Conservation (phyloP, 1,140 invertebrate species). For the Drosophila ogumai region DNA sequence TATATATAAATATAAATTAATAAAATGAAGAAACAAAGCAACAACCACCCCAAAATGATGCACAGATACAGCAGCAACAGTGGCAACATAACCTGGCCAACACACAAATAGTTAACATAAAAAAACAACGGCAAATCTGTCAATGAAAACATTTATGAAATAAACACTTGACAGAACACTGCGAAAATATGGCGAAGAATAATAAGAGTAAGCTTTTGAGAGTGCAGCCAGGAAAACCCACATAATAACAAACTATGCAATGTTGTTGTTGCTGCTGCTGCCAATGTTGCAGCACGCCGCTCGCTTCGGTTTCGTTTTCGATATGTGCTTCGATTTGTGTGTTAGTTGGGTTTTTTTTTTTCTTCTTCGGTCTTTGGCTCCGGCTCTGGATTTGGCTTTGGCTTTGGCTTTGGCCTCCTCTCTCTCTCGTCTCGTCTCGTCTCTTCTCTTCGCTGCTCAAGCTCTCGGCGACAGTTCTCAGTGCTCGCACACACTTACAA, state of each 20-base stretch:
- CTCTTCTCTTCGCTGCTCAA: neutral
- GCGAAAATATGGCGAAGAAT: slow-evolving; percentile 3
- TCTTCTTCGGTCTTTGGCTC: slow-evolving; percentile 5
- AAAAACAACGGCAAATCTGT: neutral
- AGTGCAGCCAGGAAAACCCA: slow-evolving; percentile 11
- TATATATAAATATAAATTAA: too few relatives aligned
- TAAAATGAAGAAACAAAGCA: too few relatives aligned
- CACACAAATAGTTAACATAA: neutral
- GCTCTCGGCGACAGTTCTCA: slow-evolving; percentile 2
- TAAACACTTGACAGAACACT: slow-evolving; percentile 11
- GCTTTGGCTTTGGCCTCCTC: slow-evolving; percentile 18
- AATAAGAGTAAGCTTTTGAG: slow-evolving; percentile 1
- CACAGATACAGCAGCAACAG: neutral
- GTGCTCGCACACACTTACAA: neutral
- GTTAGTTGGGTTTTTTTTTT: slow-evolving; percentile 10
- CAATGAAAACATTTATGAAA: neutral
- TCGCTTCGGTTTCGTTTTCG: slow-evolving; percentile 8
- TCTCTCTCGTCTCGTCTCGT: neutral
- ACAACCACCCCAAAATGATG: too few relatives aligned
- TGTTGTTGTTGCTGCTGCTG: neutral
- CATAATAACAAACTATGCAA: slow-evolving; percentile 2
- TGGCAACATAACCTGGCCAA: neutral
- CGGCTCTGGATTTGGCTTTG: slow-evolving; percentile 1
- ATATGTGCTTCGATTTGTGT: slow-evolving; percentile 16
- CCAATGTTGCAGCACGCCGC: neutral